phyloP scores from a whole-genome alignment of 2,797 vertebrate species.

The Molothrus aeneus region DNA sequence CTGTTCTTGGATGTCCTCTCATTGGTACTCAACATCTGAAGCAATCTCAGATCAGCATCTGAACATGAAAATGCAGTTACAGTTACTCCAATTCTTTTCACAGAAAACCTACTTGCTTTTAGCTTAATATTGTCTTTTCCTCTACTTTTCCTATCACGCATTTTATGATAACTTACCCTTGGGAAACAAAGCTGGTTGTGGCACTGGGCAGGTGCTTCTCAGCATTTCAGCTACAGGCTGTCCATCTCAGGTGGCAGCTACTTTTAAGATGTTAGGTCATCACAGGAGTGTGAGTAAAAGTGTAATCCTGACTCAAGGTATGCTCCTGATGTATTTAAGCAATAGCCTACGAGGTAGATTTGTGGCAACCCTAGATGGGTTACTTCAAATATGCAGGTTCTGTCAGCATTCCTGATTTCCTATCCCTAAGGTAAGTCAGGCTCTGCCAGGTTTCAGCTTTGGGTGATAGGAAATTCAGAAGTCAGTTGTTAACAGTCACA shows the following conservation, averaged over 20 bases:
- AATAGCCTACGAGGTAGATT: constrained; percentile 19
- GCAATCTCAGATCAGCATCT: not conserved
- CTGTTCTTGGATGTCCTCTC: not conserved
- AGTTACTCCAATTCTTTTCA: not conserved
- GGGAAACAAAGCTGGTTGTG: not conserved
- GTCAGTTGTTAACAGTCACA: not conserved
- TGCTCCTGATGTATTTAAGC: not conserved
- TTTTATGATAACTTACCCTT: not conserved
- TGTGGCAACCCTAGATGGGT: not conserved
- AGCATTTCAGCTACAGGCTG: not conserved
- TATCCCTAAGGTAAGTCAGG: not conserved
- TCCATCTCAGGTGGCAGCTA: not conserved
- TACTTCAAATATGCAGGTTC: not conserved
- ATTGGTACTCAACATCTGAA: not conserved
- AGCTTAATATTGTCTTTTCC: not conserved
- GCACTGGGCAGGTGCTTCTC: not conserved
- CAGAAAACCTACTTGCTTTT: not conserved
- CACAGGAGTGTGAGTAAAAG: not conserved
- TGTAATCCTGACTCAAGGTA: not conserved
- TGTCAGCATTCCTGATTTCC: not conserved
- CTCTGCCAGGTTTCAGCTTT: not conserved
- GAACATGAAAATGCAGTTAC: not conserved
- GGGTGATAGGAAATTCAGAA: not conserved
- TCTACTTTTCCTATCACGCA: not conserved
- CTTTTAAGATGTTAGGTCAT: not conserved